Evolutionary conservation across 1,140 invertebrate species (phyloP), one percentile per base, ranked within the genome.

Genomic region (Gonatopus flavifemur): DNA sequence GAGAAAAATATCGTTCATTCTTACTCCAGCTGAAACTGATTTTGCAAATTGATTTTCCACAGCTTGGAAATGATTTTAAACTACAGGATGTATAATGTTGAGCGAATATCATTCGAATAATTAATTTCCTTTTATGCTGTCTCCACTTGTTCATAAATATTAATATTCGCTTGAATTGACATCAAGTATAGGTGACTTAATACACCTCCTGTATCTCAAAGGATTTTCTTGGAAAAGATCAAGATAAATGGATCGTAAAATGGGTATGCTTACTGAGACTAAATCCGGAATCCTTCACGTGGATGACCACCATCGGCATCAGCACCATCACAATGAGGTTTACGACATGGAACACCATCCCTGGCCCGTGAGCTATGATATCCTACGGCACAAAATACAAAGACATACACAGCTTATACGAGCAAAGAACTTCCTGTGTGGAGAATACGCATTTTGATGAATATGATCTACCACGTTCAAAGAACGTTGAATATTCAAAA

Each of bases 291-390:
- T 83, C 84, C 72, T 88, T 89, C 9, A 86, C 79, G 69, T 90
- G 84, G 38, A 93, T 86, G 9, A 88, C 83, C 21, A 89, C 82
- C 64, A 93, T 89, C 22, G 91, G 91, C 59, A 93, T 80, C 43
- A 86, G 76, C 16, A 93, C 83, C 57, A 91, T 78, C 33, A 88
- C 82, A 32, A 88, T 67, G 40, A 96, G 82, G 76, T 95, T 96
- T 24, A 83, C 69, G 41, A 91, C 80, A 69, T 92, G 89, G 57
- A 85, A 83, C 32, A 81, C 70, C 66, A 88, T 80, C n/a, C 90
- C 90, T 40, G 85, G 66, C 33, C 76, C 82, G 59, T 85, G 80
- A 35, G 85, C 74, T 55, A 92, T 80, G 35, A 90, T 83, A 79
- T 86, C 84, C 88, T 90, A 73, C 36, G 84, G 85, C 65, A 66